Evolutionary conservation across 1,140 invertebrate species (phyloP), one percentile per base, ranked within the genome.

Genomic region (Apis dorsata): DNA sequence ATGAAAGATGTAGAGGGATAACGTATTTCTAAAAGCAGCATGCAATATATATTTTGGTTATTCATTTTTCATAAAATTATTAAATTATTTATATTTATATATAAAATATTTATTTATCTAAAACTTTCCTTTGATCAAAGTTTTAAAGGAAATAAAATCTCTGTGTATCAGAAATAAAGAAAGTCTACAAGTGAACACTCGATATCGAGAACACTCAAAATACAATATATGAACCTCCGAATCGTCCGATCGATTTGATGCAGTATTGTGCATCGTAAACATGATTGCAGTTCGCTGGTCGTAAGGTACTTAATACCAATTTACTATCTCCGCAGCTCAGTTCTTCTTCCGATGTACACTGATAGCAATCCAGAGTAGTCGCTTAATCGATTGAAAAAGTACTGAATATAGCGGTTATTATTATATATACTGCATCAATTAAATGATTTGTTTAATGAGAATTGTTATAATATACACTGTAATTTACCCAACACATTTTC

Each of bases 241-340:
- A 94, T 85, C 87, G 88, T 66, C 97, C 97, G 55, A 96, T 96
- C 62, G 96, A 96, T 95, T 99, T 98, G 86, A 99, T 95, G 93
- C 98, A 99, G 94, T 96, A 98, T 85, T 95, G 94, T 28, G 97
- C 97, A 92, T 97, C 96, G 91, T 96, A 97, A 60, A 98, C 95
- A 92, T 97, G 94, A 90, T 95, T 93, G 92, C 98, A 99, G 82
- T 94, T 94, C 84, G 94, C 91, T 49, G 96, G 95, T 88, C 95
- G 90, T 87, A 97, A 85, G 62, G 94, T 95, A 86, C 95, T 95
- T 84, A 94, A 91, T 78, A 96, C 95, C 90, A 97, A 96, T 86
- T 96, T 92, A 62, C 95, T 93, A 93, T 98, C 97, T 84, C 96
- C 95, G 94, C 98, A 98, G 92, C 97, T 96, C 91, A 96, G 95